Evolutionary conservation across 2,888 invertebrate species (phyloP).

Genomic region (Elysia crispata): DNA sequence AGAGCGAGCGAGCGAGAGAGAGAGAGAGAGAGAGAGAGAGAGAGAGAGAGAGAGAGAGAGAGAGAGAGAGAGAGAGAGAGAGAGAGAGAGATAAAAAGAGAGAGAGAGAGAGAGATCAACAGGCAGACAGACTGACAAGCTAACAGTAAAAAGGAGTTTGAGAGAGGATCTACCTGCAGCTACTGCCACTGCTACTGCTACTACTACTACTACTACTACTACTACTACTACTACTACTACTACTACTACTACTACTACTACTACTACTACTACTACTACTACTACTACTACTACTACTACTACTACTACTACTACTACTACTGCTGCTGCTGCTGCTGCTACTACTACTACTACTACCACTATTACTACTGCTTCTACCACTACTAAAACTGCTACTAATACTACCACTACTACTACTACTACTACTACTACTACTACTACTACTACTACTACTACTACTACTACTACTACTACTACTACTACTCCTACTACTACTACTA

Average conservation of each 20-base stretch:
- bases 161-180: background rate
- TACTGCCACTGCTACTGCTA: too few species aligned
- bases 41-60: slow-evolving; percentile 25
- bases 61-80: slow-evolving; percentile 20
- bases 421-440: background rate
- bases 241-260: background rate
- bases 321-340: too few species aligned
- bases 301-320: too few species aligned
- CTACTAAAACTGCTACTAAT: too few species aligned
- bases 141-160: background rate
- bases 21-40: slow-evolving; percentile 36
- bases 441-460: background rate
- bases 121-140: too few species aligned
- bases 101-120: background rate
- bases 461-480: too few species aligned
- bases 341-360: too few species aligned
- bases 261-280: background rate
- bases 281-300: too few species aligned
- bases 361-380: too few species aligned
- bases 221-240: background rate
- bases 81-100: slow-evolving; percentile 25
- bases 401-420: background rate
- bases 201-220: too few species aligned
- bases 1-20: slow-evolving; percentile 27
- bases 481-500: too few species aligned